phyloP scores from a whole-genome alignment of 2,113 vertebrate species.

The Panthera leo region DNA sequence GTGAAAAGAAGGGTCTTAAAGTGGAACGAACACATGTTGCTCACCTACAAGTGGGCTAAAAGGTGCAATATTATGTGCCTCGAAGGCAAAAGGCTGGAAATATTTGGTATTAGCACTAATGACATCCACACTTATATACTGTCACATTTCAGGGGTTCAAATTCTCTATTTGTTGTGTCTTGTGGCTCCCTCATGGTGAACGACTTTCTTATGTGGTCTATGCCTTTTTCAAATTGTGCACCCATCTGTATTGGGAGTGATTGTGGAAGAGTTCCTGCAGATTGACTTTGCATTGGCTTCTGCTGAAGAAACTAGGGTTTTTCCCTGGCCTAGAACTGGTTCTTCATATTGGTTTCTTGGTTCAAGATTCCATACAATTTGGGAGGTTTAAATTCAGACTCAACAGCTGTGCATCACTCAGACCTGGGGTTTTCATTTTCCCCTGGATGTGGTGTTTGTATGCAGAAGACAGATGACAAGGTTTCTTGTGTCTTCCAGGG shows the following conservation, averaged over 20 bases:
- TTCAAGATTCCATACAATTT: background rate
- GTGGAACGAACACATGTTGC: background rate
- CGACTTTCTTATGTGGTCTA: background rate
- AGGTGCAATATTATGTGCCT: background rate
- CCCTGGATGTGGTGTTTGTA: background rate
- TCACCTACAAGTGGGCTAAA: background rate
- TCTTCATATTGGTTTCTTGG: conserved; percentile 20
- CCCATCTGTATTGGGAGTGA: background rate
- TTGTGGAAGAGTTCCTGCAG: background rate
- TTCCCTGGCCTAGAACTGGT: background rate
- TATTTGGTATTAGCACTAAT: background rate
- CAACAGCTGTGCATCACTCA: background rate
- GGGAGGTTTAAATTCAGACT: background rate
- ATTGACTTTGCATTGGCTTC: background rate
- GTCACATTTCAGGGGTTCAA: background rate
- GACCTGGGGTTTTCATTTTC: background rate
- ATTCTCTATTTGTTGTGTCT: background rate
- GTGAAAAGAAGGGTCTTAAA: background rate
- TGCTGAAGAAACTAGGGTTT: background rate
- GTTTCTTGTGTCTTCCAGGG: background rate
- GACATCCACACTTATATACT: background rate
- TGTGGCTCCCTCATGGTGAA: background rate
- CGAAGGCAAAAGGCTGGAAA: background rate
- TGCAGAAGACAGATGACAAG: background rate
- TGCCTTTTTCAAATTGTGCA: background rate